phyloP scores from a whole-genome alignment of 1,140 invertebrate species.

The Drosophila subpulchrella region DNA sequence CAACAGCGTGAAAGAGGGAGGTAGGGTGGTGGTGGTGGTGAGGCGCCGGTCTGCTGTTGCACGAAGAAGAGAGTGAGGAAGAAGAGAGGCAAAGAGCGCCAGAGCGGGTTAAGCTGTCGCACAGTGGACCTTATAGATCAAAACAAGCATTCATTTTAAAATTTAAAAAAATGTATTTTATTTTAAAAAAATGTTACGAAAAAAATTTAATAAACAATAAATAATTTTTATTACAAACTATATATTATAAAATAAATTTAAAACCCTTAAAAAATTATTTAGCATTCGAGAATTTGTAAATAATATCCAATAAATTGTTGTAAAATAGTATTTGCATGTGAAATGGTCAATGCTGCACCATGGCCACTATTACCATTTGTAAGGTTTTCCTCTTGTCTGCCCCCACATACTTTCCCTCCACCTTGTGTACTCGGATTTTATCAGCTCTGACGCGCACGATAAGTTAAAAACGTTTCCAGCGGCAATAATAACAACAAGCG shows the following conservation, averaged over 20 bases:
- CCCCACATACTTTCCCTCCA: conserved; percentile 6
- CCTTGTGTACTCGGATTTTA: conserved; percentile 59
- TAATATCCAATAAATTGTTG: no score
- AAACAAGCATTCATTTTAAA: neutral
- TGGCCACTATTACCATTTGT: conserved; percentile 18
- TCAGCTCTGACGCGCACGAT: conserved; percentile 56
- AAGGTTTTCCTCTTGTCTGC: conserved; percentile 27
- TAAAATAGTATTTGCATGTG: neutral
- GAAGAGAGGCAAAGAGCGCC: conserved; percentile 22
- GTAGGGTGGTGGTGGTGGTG: neutral
- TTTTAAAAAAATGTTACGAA: neutral
- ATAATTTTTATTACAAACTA: no score
- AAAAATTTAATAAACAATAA: no score
- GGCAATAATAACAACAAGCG: conserved; percentile 57
- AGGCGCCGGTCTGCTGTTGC: conserved; percentile 13
- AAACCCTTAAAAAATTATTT: neutral
- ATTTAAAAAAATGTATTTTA: no score
- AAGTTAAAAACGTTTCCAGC: conserved; percentile 56
- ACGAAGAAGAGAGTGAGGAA: conserved; percentile 20
- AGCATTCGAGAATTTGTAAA: no score
- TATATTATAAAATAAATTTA: neutral
- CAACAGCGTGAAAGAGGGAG: conserved; percentile 34
- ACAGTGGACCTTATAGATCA: conserved; percentile 36
- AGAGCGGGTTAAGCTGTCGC: conserved; percentile 18
- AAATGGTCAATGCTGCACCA: neutral